phyloP scores from a whole-genome alignment of 2,113 vertebrate genomes.

The Poeciliopsis retropinna region DNA sequence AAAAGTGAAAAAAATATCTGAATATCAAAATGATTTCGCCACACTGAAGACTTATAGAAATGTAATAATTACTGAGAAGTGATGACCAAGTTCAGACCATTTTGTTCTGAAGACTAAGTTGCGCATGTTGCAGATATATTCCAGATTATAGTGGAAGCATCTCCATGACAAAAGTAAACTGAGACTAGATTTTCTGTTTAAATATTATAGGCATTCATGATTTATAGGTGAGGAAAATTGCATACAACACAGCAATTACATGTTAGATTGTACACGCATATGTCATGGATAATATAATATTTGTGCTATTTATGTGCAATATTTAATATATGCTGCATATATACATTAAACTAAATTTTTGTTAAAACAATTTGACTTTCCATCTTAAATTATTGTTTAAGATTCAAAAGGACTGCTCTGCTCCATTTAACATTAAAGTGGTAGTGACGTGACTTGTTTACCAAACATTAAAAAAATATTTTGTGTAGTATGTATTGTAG shows the following conservation, averaged over 20 bases:
- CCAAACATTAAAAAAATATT: background rate
- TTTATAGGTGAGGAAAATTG: slow-evolving; percentile 36
- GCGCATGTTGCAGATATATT: background rate
- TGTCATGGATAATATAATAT: too few relatives aligned
- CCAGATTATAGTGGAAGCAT: slow-evolving; percentile 7
- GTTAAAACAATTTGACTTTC: background rate
- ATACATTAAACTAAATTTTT: background rate
- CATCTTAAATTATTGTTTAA: background rate
- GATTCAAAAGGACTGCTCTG: background rate
- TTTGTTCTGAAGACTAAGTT: slow-evolving; percentile 5
- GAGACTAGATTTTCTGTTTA: background rate
- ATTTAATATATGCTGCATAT: background rate
- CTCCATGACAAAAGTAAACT: slow-evolving; percentile 6
- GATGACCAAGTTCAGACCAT: slow-evolving; percentile 37
- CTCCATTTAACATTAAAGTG: background rate
- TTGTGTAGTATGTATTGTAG: background rate
- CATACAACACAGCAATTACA: slow-evolving; percentile 1
- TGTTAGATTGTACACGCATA: background rate
- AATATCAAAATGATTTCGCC: slow-evolving; percentile 40
- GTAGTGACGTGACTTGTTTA: background rate
- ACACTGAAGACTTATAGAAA: slow-evolving; percentile 27
- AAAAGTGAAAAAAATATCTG: slow-evolving; percentile 10
- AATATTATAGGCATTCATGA: background rate
- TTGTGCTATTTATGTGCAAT: background rate
- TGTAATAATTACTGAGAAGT: background rate